A percentile compares a stretch with the other conserved stretches of the same genome.
Conservation (phyloP, 1,140 invertebrate species). For the Plutomurus gul region DNA sequence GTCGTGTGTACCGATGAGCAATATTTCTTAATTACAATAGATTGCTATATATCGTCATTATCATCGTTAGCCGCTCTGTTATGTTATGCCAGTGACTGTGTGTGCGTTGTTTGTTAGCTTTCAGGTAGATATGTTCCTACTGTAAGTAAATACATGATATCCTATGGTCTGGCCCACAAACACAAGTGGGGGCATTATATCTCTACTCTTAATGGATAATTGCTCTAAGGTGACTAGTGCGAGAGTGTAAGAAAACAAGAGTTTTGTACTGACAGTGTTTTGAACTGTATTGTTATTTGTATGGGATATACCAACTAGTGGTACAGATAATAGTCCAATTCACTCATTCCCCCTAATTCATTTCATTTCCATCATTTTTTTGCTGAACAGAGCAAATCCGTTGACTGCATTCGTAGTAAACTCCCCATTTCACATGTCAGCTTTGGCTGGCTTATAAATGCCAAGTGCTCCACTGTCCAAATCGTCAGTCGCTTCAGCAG, state of each 20-base stretch:
- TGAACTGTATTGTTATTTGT: too few relatives aligned
- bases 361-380: background rate
- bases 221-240: too few relatives aligned
- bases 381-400: conserved; percentile 2
- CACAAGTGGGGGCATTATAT: too few relatives aligned
- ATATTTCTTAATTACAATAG: conserved; percentile 26
- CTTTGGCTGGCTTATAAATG: background rate
- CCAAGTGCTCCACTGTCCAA: background rate
- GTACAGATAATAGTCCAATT: too few relatives aligned
- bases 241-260: too few relatives aligned
- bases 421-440: background rate
- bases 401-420: background rate
- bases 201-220: too few relatives aligned
- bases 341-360: too few relatives aligned
- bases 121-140: too few relatives aligned
- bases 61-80: conserved; percentile 15
- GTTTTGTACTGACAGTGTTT: too few relatives aligned
- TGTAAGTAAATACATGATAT: too few relatives aligned
- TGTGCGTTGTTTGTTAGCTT: background rate
- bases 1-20: conserved; percentile 19
- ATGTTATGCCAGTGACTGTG: background rate
- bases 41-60: conserved; percentile 24
- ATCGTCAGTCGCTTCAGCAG: background rate
- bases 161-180: too few relatives aligned
- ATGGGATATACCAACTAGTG: too few relatives aligned